These are phyloP conservation scores for Thymelicus acteon DNA, from an alignment of 2,888 invertebrate genomes.

Conservation along the genomic window DNA sequence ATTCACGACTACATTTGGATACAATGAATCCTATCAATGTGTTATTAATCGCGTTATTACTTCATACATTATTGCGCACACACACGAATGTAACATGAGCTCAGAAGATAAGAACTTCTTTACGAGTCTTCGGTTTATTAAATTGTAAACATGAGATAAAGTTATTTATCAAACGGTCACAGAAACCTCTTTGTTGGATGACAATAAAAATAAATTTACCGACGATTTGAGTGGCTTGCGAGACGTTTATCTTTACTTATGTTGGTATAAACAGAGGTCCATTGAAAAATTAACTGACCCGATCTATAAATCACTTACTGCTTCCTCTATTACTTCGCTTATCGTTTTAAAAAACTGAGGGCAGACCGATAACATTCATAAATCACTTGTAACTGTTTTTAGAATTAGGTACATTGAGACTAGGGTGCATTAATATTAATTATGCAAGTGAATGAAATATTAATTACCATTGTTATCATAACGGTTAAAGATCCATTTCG, in stretches of 20 bases:
- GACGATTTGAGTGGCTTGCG: constrained; percentile 43
- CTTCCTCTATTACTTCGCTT: constrained; percentile 70
- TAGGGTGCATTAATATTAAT: constrained; percentile 35
- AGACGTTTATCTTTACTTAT: constrained; percentile 44
- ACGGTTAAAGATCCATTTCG: constrained; percentile 36
- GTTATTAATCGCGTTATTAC: constrained; percentile 29
- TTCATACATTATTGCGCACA: constrained; percentile 26
- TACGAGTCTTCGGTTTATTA: constrained; percentile 35
- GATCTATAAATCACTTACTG: constrained; percentile 58
- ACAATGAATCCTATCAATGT: constrained; percentile 23
- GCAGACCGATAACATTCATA: constrained; percentile 68
- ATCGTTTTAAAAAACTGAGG: constrained; percentile 67
- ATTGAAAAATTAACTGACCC: constrained; percentile 58
- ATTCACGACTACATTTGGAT: not conserved
- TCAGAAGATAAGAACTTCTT: constrained; percentile 32
- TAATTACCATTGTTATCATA: constrained; percentile 36
- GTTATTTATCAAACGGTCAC: constrained; percentile 37
- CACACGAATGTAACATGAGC: constrained; percentile 32
- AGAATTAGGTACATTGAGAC: constrained; percentile 24
- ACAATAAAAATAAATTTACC: constrained; percentile 45
- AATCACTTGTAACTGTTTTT: constrained; percentile 58
- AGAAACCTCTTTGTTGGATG: constrained; percentile 35
- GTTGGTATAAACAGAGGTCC: constrained; percentile 51
- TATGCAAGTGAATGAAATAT: constrained; percentile 38
- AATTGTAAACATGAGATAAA: constrained; percentile 39